A percentile compares a stretch with the other conserved stretches of the same genome.
Conservation (phyloP, 2,888 invertebrate genomes). For the Neoaliturus tenellus region DNA sequence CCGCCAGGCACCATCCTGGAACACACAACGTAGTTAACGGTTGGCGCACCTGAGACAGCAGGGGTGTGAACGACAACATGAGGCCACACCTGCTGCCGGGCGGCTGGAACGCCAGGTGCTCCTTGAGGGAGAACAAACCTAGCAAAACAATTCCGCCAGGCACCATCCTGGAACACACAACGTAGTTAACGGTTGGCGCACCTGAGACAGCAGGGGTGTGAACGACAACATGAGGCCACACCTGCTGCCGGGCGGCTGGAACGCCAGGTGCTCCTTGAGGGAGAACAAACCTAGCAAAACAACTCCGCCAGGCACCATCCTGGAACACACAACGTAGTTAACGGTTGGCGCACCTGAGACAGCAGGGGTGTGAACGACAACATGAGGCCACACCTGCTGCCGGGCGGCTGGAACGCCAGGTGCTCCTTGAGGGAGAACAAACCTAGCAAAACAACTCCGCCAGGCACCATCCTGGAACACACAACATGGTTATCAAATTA, state of each 20-base stretch:
- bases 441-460: conserved; percentile 67
- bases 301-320: conserved; percentile 68
- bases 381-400: conserved; percentile 68
- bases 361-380: conserved; percentile 66
- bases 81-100: conserved; percentile 68
- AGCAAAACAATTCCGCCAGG: conserved; percentile 68
- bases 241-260: conserved; percentile 67
- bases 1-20: conserved; percentile 68
- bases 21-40: no score
- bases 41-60: conserved; percentile 65
- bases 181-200: no score
- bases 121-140: conserved; percentile 66
- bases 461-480: conserved; percentile 67
- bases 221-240: conserved; percentile 68
- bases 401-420: conserved; percentile 67
- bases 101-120: conserved; percentile 67
- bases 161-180: conserved; percentile 66
- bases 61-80: conserved; percentile 66
- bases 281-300: conserved; percentile 67
- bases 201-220: conserved; percentile 66
- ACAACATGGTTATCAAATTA: no score
- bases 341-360: conserved; percentile 65
- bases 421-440: conserved; percentile 67
- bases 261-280: conserved; percentile 67
- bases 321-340: no score